These are phyloP conservation scores for Drosophila rhopaloa DNA, from an alignment of 1,140 invertebrate species.

Conservation along the genomic window DNA sequence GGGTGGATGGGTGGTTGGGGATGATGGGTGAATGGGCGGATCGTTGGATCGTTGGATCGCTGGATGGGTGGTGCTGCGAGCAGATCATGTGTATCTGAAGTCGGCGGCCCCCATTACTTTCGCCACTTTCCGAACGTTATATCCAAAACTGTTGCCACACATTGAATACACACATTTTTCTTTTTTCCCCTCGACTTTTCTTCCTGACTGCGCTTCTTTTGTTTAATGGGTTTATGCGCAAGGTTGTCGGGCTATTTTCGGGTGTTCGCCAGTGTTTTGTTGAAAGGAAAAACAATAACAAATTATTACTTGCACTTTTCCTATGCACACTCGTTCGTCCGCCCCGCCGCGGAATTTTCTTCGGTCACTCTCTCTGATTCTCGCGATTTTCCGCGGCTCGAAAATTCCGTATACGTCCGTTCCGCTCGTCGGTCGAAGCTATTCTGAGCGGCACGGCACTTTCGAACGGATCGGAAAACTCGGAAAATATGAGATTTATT, in stretches of 20 bases:
- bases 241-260: conserved; percentile 28
- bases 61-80: conserved; percentile 18
- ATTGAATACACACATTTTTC: conserved; percentile 74
- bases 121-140: conserved; percentile 68
- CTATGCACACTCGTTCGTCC: conserved; percentile 54
- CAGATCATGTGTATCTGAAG: conserved; percentile 25
- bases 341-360: conserved; percentile 22
- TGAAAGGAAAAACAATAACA: conserved; percentile 54
- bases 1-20: conserved; percentile 6
- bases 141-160: conserved; percentile 66
- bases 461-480: conserved; percentile 44
- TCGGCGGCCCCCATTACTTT: conserved; percentile 64
- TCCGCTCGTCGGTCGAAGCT: conserved; percentile 71
- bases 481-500: conserved; percentile 58
- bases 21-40: not conserved
- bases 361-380: conserved; percentile 36
- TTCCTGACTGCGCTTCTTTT: conserved; percentile 25
- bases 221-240: conserved; percentile 22
- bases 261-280: conserved; percentile 32
- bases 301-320: conserved; percentile 81
- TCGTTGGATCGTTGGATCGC: no score
- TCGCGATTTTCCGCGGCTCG: conserved; percentile 53
- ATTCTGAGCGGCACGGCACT: conserved; percentile 40
- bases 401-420: conserved; percentile 55
- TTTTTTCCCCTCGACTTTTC: conserved; percentile 13